A percentile compares a stretch with the other conserved stretches of the same genome.
phyloP scores from a whole-genome alignment of 1,140 invertebrate genomes.

The Mesaphorura yosii region DNA sequence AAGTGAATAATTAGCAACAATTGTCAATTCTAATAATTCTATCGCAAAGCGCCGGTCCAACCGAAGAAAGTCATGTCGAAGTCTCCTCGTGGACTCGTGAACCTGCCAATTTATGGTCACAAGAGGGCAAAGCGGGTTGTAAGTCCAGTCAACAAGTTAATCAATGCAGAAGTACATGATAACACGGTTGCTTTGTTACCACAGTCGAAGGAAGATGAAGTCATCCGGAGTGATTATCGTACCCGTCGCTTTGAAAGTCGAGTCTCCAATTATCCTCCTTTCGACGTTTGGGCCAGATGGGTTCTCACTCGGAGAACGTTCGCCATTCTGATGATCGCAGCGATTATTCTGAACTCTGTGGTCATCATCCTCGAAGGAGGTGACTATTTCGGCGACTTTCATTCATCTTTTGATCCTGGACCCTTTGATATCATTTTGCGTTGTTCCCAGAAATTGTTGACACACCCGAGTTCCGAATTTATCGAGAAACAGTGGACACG shows the following conservation, averaged over 20 bases:
- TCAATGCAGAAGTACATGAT: too few species aligned
- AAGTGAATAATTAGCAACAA: too few species aligned
- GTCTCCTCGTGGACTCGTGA: constrained; percentile 21
- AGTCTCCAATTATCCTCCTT: constrained; percentile 18
- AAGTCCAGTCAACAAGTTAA: too few species aligned
- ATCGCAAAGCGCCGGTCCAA: background rate
- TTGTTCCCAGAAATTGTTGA: constrained; percentile 12
- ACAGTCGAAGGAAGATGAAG: too few species aligned
- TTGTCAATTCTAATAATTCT: too few species aligned
- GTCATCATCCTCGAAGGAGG: background rate
- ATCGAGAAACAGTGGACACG: constrained; percentile 10
- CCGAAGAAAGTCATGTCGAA: constrained; percentile 9
- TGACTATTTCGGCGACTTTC: too few species aligned
- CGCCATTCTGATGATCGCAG: background rate
- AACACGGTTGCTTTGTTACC: too few species aligned
- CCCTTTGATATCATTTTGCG: too few species aligned
- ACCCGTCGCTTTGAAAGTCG: constrained; percentile 16
- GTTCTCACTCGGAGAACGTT: constrained; percentile 7
- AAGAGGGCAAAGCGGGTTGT: too few species aligned
- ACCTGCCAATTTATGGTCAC: constrained; percentile 14
- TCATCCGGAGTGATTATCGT: constrained; percentile 9
- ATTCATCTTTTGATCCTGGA: too few species aligned
- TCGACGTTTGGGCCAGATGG: constrained; percentile 21
- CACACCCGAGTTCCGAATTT: background rate
- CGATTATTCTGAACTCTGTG: background rate